phyloP scores from a whole-genome alignment of 2,113 vertebrate genomes.

The Callithrix jacchus region DNA sequence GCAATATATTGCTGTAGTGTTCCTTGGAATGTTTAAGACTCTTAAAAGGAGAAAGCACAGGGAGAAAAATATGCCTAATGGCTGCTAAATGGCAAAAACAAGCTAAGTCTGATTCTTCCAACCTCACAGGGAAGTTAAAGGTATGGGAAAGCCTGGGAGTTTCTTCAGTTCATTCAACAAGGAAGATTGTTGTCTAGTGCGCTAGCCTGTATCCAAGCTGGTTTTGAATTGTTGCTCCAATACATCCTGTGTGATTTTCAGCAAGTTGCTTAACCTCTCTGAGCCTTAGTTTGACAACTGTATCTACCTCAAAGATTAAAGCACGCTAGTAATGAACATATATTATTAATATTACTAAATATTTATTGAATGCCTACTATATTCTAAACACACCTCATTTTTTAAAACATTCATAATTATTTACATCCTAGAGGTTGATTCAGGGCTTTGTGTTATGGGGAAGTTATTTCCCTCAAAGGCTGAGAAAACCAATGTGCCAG shows the following conservation, averaged over 20 bases:
- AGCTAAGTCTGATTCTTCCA: background rate
- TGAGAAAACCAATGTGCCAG: background rate
- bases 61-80: conserved; percentile 36
- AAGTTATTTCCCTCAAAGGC: background rate
- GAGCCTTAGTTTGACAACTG: background rate
- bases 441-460: background rate
- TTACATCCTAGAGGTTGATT: background rate
- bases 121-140: background rate
- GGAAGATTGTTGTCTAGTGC: background rate
- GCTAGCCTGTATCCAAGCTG: background rate
- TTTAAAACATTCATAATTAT: background rate
- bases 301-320: background rate
- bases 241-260: background rate
- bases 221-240: background rate
- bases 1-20: background rate
- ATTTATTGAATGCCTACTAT: background rate
- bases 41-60: background rate
- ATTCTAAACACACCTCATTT: background rate
- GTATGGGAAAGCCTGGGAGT: background rate
- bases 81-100: conserved; percentile 49
- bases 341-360: background rate
- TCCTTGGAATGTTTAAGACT: conserved; percentile 30
- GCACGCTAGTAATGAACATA: background rate
- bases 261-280: background rate
- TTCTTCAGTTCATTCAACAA: conserved; percentile 30